Evolutionary conservation across 2,113 vertebrate genomes (phyloP).

Genomic region (Lepus timidus): DNA sequence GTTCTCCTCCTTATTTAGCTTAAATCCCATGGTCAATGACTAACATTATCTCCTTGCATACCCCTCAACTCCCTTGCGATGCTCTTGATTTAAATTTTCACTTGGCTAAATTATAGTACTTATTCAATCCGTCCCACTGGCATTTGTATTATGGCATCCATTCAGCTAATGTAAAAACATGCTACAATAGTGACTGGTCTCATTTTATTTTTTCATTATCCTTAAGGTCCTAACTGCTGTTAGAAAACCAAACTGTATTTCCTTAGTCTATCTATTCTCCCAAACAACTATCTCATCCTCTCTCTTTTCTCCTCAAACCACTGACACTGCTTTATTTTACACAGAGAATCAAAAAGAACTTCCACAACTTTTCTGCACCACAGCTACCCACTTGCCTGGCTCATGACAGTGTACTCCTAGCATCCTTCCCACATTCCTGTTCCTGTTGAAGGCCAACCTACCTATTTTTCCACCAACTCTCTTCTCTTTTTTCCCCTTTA

Average conservation of each 20-base stretch:
- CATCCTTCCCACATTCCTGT: too few relatives aligned
- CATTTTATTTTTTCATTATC: background rate
- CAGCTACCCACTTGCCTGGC: background rate
- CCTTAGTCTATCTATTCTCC: background rate
- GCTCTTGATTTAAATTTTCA: background rate
- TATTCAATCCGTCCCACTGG: background rate
- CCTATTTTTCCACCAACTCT: background rate
- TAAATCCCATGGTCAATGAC: background rate
- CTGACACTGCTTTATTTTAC: background rate
- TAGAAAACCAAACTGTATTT: background rate
- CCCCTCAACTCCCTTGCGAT: background rate
- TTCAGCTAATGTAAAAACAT: background rate
- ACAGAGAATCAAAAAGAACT: background rate
- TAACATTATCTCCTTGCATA: background rate
- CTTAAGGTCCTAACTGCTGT: background rate
- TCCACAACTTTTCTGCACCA: background rate
- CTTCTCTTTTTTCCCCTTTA: background rate
- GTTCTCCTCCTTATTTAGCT: background rate
- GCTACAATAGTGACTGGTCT: background rate
- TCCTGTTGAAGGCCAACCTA: background rate
- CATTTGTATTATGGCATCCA: background rate
- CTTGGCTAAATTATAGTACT: background rate
- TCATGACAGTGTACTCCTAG: background rate
- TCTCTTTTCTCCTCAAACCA: background rate
- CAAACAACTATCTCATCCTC: background rate